Conservation (phyloP, 1,140 invertebrate species). For the Berghia stephanieae region DNA sequence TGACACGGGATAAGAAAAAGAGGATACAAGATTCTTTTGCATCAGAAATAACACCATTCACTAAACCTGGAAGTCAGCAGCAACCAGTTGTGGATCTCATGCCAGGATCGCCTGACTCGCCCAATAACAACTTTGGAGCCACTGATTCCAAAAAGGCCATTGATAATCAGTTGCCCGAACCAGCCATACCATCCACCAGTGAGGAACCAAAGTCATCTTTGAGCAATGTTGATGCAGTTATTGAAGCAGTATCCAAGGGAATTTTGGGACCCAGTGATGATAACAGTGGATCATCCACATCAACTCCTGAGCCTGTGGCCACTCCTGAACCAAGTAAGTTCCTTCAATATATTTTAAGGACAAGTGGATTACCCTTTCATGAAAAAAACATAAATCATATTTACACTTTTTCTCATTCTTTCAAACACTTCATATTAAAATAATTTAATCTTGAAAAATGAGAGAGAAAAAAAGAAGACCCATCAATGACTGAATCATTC, state of each 20-base stretch:
- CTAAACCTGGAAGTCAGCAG: too few species aligned
- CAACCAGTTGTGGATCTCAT: constrained; percentile 22
- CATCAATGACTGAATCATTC: too few species aligned
- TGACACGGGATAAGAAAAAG: constrained; percentile 30
- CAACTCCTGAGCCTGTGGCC: constrained; percentile 5
- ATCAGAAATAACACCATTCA: too few species aligned
- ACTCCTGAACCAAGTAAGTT: neutral
- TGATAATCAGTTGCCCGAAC: constrained; percentile 18
- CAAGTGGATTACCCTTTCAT: too few species aligned
- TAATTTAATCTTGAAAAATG: too few species aligned
- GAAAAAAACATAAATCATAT: too few species aligned
- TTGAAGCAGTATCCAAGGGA: constrained; percentile 62
- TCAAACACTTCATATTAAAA: too few species aligned
- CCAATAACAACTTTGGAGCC: too few species aligned
- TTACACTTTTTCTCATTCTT: too few species aligned
- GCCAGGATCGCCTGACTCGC: constrained; percentile 7
- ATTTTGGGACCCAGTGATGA: constrained; percentile 50
- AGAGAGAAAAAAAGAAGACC: too few species aligned
- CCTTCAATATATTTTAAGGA: neutral
- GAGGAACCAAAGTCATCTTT: constrained; percentile 29
- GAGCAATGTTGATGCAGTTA: constrained; percentile 60
- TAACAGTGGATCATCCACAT: neutral
- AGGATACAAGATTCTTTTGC: constrained; percentile 1
- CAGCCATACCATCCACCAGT: constrained; percentile 20
- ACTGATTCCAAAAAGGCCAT: constrained; percentile 6